Evolutionary conservation across 2,113 vertebrate species (phyloP).

Genomic region (Hassar affinis): DNA sequence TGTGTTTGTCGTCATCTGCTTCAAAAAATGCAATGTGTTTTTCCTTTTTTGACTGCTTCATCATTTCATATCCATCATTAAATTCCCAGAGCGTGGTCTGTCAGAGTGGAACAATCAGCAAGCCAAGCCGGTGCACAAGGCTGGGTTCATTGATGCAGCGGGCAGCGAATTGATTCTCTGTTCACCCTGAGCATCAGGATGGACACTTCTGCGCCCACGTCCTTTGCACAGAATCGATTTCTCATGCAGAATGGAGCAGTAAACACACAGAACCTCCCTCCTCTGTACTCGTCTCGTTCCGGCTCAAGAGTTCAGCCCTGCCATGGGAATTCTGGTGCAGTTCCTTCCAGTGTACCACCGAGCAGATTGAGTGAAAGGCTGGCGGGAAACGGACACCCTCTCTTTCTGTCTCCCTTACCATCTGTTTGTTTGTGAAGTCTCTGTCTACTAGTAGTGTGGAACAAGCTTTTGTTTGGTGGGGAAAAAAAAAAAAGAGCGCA

Average conservation of each 20-base stretch:
- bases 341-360: slow-evolving; percentile 6
- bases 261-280: slow-evolving; percentile 26
- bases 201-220: slow-evolving; percentile 1
- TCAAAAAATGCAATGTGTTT: background rate
- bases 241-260: slow-evolving; percentile 33
- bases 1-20: background rate
- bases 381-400: background rate
- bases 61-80: slow-evolving; percentile 13
- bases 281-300: slow-evolving; percentile 25
- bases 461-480: slow-evolving; percentile 33
- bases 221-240: slow-evolving; percentile 37
- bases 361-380: background rate
- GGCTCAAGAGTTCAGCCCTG: slow-evolving; percentile 17
- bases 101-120: slow-evolving; percentile 12
- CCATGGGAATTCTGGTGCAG: slow-evolving; percentile 26
- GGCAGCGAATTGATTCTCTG: slow-evolving; percentile 24
- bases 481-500: background rate
- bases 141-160: slow-evolving; percentile 7
- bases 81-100: slow-evolving; percentile 7
- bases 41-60: slow-evolving; percentile 14
- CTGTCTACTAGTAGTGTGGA: slow-evolving; percentile 42
- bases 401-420: slow-evolving; percentile 32
- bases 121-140: background rate
- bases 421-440: slow-evolving; percentile 47
- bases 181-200: slow-evolving; percentile 17